Evolutionary conservation across 2,888 invertebrate genomes (phyloP).

Genomic region (Parnassius orleans): DNA sequence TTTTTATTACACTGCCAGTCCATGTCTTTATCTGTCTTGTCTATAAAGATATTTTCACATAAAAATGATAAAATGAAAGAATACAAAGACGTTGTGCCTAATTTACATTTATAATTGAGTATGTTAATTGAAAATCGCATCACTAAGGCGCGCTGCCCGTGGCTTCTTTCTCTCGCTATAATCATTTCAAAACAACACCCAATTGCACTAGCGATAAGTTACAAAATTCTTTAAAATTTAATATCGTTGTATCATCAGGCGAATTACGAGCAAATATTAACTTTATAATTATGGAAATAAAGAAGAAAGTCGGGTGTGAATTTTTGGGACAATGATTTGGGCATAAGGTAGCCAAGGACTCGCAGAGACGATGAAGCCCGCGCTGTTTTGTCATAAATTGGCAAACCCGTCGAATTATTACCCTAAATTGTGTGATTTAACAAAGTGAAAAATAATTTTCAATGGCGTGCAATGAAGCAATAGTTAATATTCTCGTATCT

Average conservation of each 20-base stretch:
- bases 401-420: conserved; percentile 23
- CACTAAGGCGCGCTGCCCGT: conserved; percentile 50
- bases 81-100: conserved; percentile 10
- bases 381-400: conserved; percentile 21
- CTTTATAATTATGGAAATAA: conserved; percentile 27
- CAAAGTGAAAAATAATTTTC: conserved; percentile 23
- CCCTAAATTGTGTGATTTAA: conserved; percentile 21
- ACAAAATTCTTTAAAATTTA: conserved; percentile 41
- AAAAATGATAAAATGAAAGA: not conserved
- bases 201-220: conserved; percentile 42
- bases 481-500: not conserved
- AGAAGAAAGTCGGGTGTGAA: conserved; percentile 31
- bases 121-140: conserved; percentile 39
- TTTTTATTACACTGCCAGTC: conserved; percentile 1
- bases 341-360: conserved; percentile 39
- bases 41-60: not conserved
- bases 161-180: conserved; percentile 34
- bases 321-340: conserved; percentile 46
- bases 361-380: conserved; percentile 35
- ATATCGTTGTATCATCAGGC: conserved; percentile 40
- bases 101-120: conserved; percentile 26
- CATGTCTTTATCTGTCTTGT: not conserved
- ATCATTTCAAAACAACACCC: conserved; percentile 43
- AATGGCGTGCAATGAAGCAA: not conserved
- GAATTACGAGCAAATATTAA: conserved; percentile 29